phyloP scores from a whole-genome alignment of 2,888 invertebrate species.

The Pandemis cinnamomeana region DNA sequence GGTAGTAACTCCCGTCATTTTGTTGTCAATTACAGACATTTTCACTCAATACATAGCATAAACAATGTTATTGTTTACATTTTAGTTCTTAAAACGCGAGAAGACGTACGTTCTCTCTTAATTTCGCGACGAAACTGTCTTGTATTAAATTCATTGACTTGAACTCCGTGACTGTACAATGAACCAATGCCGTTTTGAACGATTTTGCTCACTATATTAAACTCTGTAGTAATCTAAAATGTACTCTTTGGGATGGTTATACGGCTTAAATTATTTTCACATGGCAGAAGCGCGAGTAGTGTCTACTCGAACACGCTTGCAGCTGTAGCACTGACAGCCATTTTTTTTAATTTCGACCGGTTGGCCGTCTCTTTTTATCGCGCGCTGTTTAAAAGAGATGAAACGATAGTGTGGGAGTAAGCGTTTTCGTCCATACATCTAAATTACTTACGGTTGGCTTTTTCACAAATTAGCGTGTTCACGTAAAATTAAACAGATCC shows the following conservation, averaged over 20 bases:
- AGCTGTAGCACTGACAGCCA: constrained; percentile 36
- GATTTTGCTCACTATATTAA: neutral
- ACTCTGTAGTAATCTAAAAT: neutral
- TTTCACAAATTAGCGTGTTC: constrained; percentile 3
- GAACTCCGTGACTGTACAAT: constrained; percentile 8
- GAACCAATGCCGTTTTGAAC: constrained; percentile 7
- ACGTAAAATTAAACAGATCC: neutral
- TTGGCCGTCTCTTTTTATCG: constrained; percentile 22
- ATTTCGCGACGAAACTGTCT: constrained; percentile 57
- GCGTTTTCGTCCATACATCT: neutral
- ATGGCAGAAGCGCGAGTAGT: neutral
- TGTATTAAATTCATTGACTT: constrained; percentile 33
- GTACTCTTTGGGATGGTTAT: rapidly evolving
- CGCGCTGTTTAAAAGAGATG: neutral
- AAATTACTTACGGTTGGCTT: neutral
- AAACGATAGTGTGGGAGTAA: neutral
- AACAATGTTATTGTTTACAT: constrained; percentile 71
- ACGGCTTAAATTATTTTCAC: neutral
- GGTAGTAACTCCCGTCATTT: constrained; percentile 56
- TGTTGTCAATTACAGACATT: constrained; percentile 44
- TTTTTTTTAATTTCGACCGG: constrained; percentile 33
- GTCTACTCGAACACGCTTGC: constrained; percentile 34
- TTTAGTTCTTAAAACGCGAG: constrained; percentile 52
- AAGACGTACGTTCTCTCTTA: constrained; percentile 43
- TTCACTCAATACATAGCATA: constrained; percentile 54